Base-by-base conservation (phyloP, 2,797 vertebrate species). In the Xenops minutus region DNA sequence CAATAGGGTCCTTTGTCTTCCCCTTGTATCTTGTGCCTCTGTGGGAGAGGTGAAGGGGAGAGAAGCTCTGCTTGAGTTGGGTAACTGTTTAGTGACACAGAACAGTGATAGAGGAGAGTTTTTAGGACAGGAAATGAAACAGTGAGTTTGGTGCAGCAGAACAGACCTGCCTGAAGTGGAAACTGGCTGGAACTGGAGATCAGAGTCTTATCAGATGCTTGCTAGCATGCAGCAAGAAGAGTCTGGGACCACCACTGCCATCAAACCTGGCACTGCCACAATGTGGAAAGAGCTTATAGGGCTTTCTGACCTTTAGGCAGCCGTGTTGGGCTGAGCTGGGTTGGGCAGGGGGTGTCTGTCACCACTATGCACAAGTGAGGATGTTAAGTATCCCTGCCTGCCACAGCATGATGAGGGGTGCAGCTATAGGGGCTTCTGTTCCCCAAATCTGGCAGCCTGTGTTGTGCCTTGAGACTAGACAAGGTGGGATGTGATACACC, bases 381-480 rank as follows among this genome's bases (percentile, higher is more conserved):
- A 30, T 56, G 20, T 7, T 49, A 69, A 51, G 23, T 14, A 46
- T 32, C 26, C 10, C 11, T 79, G 34, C 10, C 27, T 61, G n/a
- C 29, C 43, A 27, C 18, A 58, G 58, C 52, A 46, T 0, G 0
- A n/a, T 10, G 4, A 0, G 27, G 36, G 18, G 16, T 54, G 43
- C 48, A 63, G 20, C 24, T 55, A 3, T n/a, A 75, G 51, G 10
- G 22, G 7, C 20, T 17, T 63, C 27, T 23, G 2, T 4, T 10
- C 16, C 34, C 26, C 16, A 26, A 2, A 10, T 48, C 44, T 87
- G 41, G 36, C 55, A 44, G 59, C 34, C 46, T 27, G 8, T 76
- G 46, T 19, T 1, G 2, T 4, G 3, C 5, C 13, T 63, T 7
- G 3, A 59, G 32, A 46, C 8, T 2, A 3, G 17, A 9, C 26